Conservation (phyloP, 2,113 vertebrate genomes). For the Platysteira castanea region DNA sequence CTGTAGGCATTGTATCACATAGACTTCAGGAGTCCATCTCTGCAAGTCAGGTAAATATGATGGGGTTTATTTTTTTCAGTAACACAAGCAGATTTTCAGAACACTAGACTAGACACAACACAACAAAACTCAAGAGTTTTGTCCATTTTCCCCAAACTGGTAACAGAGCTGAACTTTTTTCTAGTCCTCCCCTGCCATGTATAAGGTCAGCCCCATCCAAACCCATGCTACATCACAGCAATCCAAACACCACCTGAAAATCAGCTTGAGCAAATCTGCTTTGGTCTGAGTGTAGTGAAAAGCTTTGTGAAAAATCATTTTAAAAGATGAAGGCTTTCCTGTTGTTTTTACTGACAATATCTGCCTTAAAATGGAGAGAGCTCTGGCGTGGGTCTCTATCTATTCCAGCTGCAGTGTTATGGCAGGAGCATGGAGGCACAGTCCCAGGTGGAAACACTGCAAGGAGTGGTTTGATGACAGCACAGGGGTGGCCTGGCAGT, state of each 20-base stretch:
- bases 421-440: background rate
- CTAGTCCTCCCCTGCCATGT: fast-evolving
- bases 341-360: background rate
- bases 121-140: background rate
- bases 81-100: background rate
- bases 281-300: background rate
- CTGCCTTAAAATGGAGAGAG: background rate
- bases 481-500: background rate
- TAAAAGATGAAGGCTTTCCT: background rate
- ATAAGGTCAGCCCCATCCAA: background rate
- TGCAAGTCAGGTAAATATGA: background rate
- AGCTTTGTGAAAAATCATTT: background rate
- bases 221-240: background rate
- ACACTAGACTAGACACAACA: too few species aligned
- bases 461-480: background rate
- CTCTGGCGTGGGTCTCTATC: background rate
- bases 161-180: background rate
- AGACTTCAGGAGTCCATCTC: background rate
- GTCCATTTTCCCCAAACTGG: background rate
- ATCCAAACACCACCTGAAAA: background rate
- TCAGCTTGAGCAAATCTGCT: background rate
- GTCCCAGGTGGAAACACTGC: background rate
- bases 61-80: background rate
- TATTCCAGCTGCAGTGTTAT: background rate
- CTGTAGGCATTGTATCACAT: background rate